These are phyloP conservation scores for Temnothorax nylanderi DNA, from an alignment of 1,140 invertebrate genomes.

Conservation along the genomic window DNA sequence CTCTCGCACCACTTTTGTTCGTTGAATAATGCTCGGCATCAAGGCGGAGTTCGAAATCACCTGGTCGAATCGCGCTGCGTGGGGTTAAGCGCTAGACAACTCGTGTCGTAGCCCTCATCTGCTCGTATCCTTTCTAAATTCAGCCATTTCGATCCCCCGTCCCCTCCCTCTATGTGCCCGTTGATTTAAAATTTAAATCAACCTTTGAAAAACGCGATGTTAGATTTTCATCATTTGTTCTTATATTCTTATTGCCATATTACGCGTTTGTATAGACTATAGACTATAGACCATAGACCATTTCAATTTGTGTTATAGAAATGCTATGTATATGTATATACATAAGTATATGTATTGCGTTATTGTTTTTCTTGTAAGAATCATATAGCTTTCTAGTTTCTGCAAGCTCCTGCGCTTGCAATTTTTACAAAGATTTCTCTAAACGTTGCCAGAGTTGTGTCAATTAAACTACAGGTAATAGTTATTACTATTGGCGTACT, in stretches of 20 bases:
- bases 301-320: not conserved
- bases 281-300: not conserved
- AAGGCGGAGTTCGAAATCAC: constrained; percentile 60
- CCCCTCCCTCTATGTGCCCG: not conserved
- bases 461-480: not conserved
- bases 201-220: not conserved
- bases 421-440: not conserved
- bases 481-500: not conserved
- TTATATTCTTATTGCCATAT: not conserved
- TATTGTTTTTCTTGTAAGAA: not conserved
- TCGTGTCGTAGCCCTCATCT: constrained; percentile 53
- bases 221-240: not conserved
- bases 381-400: not conserved
- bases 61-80: constrained; percentile 52
- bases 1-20: constrained; percentile 44
- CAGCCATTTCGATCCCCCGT: not conserved
- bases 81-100: constrained; percentile 69
- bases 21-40: constrained; percentile 59
- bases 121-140: constrained; percentile 55
- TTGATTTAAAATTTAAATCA: constrained; percentile 49
- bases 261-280: not conserved
- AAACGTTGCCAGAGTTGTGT: not conserved
- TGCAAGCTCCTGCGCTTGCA: not conserved
- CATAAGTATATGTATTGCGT: too few species aligned
- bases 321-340: not conserved